Evolutionary conservation across 1,140 invertebrate genomes (phyloP).

Genomic region (Solen grandis): DNA sequence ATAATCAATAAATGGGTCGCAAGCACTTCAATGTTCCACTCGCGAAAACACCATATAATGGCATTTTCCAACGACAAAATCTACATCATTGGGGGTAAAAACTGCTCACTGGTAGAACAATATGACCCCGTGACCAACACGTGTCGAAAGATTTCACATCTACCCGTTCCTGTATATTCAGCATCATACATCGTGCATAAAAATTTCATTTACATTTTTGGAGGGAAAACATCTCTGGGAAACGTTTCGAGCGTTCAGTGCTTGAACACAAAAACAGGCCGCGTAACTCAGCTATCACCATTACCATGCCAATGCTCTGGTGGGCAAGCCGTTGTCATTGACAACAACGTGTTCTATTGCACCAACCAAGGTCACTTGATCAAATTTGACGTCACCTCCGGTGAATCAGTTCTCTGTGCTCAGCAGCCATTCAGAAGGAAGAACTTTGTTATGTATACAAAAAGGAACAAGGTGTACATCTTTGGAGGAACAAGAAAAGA

Average conservation of each 20-base stretch:
- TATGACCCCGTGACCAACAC: conserved; percentile 23
- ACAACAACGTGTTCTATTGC: conserved; percentile 24
- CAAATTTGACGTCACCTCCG: conserved; percentile 22
- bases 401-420: conserved; percentile 35
- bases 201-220: conserved; percentile 38
- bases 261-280: conserved; percentile 27
- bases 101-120: conserved; percentile 16
- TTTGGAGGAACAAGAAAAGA: conserved; percentile 28
- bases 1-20: conserved; percentile 36
- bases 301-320: conserved; percentile 38
- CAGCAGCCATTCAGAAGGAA: conserved; percentile 15
- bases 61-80: conserved; percentile 2
- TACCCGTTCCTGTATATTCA: conserved; percentile 12
- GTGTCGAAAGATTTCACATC: not conserved
- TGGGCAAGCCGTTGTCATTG: conserved; percentile 41
- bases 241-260: conserved; percentile 20
- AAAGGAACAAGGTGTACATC: not conserved
- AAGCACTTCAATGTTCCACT: not conserved
- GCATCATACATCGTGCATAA: not conserved
- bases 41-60: conserved; percentile 25
- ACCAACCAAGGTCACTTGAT: conserved; percentile 41
- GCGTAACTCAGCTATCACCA: not conserved
- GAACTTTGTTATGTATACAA: conserved; percentile 26
- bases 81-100: conserved; percentile 38
- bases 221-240: conserved; percentile 18